A percentile compares a stretch with the other conserved stretches of the same genome.
Conservation (phyloP, 2,113 vertebrate genomes). For the Tinamus guttatus region DNA sequence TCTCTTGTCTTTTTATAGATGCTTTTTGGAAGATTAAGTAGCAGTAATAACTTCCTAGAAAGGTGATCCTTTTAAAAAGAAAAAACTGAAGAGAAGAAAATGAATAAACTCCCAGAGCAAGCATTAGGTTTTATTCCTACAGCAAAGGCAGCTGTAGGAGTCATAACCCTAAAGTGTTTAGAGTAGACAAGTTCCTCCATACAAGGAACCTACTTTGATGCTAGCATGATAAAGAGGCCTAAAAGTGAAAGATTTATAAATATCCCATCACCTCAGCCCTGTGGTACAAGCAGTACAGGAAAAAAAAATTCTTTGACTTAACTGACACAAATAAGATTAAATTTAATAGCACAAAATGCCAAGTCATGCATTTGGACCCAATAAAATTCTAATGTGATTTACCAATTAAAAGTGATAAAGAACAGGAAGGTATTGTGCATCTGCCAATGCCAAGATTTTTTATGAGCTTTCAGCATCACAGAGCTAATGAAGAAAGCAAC, state of each 20-base stretch:
- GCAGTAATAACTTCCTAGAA: neutral
- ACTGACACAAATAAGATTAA: neutral
- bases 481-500: neutral
- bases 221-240: neutral
- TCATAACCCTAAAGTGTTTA: neutral
- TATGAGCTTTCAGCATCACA: neutral
- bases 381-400: neutral
- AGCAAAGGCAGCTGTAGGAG: too few species aligned
- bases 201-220: neutral
- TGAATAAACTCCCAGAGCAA: neutral
- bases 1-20: neutral
- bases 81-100: neutral
- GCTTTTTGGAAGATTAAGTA: neutral
- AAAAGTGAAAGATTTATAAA: neutral
- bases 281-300: neutral
- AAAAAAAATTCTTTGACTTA: neutral
- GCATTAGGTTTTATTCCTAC: neutral
- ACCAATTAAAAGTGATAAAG: neutral
- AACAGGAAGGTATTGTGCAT: accelerated
- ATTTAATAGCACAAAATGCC: neutral
- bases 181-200: neutral
- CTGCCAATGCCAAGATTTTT: neutral
- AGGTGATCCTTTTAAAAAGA: neutral
- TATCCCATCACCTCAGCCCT: neutral
- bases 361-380: neutral